Evolutionary conservation across 2,113 vertebrate genomes (phyloP).

Genomic region (Lipophrys pholis): DNA sequence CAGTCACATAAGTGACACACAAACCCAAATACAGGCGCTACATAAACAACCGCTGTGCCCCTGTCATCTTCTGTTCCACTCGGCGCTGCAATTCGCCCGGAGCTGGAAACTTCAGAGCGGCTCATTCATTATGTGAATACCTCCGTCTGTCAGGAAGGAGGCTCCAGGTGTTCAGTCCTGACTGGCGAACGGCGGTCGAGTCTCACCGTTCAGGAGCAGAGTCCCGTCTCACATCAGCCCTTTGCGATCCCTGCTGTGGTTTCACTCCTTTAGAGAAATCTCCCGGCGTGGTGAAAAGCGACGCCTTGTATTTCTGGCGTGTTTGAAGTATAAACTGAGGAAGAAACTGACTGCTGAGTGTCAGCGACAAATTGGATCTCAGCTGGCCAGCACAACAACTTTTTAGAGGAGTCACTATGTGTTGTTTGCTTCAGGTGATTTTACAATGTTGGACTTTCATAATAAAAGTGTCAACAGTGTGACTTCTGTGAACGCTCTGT

Average conservation of each 20-base stretch:
- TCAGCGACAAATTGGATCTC: conserved; percentile 8
- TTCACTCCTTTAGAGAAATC: neutral
- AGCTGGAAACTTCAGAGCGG: conserved; percentile 37
- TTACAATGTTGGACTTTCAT: too few species aligned
- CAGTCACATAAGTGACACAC: conserved; percentile 33
- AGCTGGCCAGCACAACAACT: too few species aligned
- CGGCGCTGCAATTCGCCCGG: conserved; percentile 44
- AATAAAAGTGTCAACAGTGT: too few species aligned
- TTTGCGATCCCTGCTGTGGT: neutral
- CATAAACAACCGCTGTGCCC: conserved; percentile 55
- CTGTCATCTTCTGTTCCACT: conserved; percentile 41
- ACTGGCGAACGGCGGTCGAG: conserved; percentile 32
- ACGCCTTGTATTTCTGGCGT: neutral
- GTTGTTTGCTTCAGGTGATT: too few species aligned
- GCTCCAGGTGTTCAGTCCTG: conserved; percentile 55
- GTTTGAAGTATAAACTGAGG: conserved; percentile 12
- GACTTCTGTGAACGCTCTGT: too few species aligned
- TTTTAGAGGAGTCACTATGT: too few species aligned
- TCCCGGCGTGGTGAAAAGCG: too few species aligned
- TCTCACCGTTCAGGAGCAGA: neutral
- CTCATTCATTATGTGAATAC: conserved; percentile 31
- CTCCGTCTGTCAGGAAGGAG: conserved; percentile 14
- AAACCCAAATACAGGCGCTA: conserved; percentile 21
- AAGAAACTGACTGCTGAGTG: neutral
- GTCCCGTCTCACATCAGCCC: too few species aligned